phyloP scores from a whole-genome alignment of 2,888 invertebrate species.

The Drosophila pegasa region DNA sequence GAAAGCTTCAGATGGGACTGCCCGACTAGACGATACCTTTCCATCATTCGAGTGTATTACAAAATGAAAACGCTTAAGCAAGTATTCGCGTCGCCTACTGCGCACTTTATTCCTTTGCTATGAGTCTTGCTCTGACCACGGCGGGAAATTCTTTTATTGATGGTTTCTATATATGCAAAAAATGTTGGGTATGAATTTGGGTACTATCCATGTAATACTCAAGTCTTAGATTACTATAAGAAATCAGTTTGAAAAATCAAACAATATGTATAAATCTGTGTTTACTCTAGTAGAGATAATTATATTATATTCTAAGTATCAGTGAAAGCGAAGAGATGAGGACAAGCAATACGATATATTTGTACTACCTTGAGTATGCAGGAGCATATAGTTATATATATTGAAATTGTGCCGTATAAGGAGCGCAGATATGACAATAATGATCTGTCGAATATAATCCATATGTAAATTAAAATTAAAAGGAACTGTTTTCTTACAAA shows the following conservation, averaged over 20 bases:
- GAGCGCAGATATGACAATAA: not conserved
- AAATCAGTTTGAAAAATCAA: not conserved
- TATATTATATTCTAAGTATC: not conserved
- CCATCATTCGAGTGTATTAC: not conserved
- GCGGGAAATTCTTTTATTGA: not conserved
- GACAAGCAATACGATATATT: not conserved
- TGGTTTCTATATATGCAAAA: no score
- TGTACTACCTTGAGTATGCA: not conserved
- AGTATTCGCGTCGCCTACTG: not conserved
- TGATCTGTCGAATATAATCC: not conserved
- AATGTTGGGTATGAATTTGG: not conserved
- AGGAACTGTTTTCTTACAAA: no score
- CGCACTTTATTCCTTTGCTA: slow-evolving; percentile 1
- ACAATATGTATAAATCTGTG: not conserved
- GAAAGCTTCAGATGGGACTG: no score
- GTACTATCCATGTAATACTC: not conserved
- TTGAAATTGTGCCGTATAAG: no score
- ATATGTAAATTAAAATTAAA: no score
- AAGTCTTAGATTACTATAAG: not conserved
- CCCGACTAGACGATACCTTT: not conserved
- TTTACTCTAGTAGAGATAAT: not conserved
- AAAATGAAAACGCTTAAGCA: not conserved
- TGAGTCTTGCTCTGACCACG: not conserved
- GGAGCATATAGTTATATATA: no score
- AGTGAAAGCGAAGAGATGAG: not conserved